Conservation (phyloP, 2,113 vertebrate species). For the Larimichthys polyactis region DNA sequence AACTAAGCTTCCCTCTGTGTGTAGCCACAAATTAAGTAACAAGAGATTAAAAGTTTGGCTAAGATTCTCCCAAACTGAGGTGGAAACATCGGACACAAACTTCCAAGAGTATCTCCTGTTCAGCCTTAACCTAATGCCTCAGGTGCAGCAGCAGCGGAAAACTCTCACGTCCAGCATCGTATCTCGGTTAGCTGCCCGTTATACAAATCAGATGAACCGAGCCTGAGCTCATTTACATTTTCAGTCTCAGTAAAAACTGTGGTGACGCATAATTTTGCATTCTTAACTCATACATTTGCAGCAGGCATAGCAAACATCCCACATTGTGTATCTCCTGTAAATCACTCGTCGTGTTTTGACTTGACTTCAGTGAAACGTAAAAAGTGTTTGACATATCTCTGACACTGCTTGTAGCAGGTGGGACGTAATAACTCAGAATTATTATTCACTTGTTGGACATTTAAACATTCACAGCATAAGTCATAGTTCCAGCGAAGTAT, state of each 20-base stretch:
- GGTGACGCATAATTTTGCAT: not conserved
- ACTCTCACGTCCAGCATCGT: not conserved
- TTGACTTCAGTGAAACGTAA: too few species aligned
- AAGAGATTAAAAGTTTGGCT: too few species aligned
- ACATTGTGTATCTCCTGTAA: too few species aligned
- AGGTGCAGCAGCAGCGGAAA: not conserved
- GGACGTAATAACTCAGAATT: not conserved
- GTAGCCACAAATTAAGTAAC: too few species aligned
- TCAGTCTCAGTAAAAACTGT: not conserved
- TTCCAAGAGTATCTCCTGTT: not conserved
- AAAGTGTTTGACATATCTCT: not conserved
- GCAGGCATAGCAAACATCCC: not conserved
- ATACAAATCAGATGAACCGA: not conserved
- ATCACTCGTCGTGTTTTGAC: too few species aligned
- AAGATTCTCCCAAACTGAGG: too few species aligned
- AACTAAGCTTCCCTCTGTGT: too few species aligned
- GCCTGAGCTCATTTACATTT: not conserved
- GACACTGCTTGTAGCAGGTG: not conserved
- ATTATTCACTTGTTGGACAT: not conserved
- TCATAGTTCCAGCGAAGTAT: not conserved
- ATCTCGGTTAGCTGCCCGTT: not conserved
- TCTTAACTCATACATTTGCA: not conserved
- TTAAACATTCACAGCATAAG: too few species aligned
- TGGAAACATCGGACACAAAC: not conserved
- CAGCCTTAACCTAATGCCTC: not conserved